A percentile compares a stretch with the other conserved stretches of the same genome.
phyloP scores from a whole-genome alignment of 2,797 vertebrate genomes.

The Lemur catta region DNA sequence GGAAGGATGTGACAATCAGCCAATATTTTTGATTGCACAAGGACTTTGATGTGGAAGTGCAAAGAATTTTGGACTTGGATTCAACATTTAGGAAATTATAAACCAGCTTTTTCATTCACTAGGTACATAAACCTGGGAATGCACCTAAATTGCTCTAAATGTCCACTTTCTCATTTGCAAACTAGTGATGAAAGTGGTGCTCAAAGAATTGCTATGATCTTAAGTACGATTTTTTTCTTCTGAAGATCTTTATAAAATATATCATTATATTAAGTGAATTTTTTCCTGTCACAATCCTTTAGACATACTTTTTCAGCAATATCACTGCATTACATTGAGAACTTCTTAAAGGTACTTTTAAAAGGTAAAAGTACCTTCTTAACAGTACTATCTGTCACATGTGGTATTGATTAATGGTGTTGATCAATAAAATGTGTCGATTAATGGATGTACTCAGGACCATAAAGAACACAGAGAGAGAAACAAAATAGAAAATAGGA shows the following conservation, averaged over 20 bases:
- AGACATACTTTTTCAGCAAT: neutral
- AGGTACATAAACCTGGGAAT: neutral
- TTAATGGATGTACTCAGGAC: too few species aligned
- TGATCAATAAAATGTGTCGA: neutral
- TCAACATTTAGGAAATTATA: neutral
- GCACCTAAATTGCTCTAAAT: neutral
- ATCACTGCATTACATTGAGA: neutral
- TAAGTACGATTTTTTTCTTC: neutral
- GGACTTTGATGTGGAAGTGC: accelerated
- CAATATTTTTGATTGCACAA: neutral
- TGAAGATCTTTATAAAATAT: neutral
- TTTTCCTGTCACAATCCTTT: neutral
- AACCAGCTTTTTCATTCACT: neutral
- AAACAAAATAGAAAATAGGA: neutral
- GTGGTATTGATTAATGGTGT: too few species aligned
- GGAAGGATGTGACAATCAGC: neutral
- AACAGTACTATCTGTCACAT: too few species aligned
- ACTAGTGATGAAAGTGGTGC: neutral
- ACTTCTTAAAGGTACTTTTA: neutral
- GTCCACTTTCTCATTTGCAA: neutral
- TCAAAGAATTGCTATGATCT: neutral
- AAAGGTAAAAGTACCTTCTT: too few species aligned
- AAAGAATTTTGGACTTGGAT: neutral
- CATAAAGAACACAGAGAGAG: neutral
- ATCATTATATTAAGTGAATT: neutral